Base-by-base conservation (phyloP, 2,888 invertebrate species). In the Drepana falcataria region DNA sequence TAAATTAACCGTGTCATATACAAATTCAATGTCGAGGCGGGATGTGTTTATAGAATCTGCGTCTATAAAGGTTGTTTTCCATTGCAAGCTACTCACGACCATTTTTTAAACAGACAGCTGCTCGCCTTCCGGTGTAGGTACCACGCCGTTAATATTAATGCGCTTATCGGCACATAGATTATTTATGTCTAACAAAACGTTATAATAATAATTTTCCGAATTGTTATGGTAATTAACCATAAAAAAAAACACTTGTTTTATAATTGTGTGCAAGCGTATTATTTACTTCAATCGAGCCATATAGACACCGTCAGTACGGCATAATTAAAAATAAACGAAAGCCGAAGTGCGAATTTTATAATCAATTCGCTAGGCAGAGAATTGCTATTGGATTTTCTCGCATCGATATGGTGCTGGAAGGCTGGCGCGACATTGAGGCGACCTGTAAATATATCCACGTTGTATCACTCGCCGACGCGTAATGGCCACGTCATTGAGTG, bases 401-500 rank as follows among this genome's bases (percentile, higher is more conserved):
- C 44, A 6, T 9, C 44, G 44, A 33, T 51, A 51, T 35, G 35
- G 34, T 5, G 33, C 7, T 35, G 9, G 48, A 48, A 51, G 54
- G 55, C 56, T 66, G 70, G 60, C 68, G 52, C 55, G 51, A 35
- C 57, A 63, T 57, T 63, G 55, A 51, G 9, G 58, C 63, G 64
- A 68, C 68, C 64, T 66, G 67, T 69, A 69, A 66, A 72, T 74
- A 71, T 65, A 69, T 55, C 53, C 49, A 57, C 55, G 60, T 63
- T 60, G 64, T 59, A 61, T 64, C 64, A 55, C 49, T 56, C 53
- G 55, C 61, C 61, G 67, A 65, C 70, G 68, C 75, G 74, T 75
- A 79, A 69, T 57, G 57, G 52, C 68, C 79, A 78, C 84, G 85
- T 85, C 85, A 85, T 54, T 44, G 53, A 53, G 66, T 87, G 87